phyloP scores from a whole-genome alignment of 1,140 invertebrate genomes.

The Nasonia vitripennis region DNA sequence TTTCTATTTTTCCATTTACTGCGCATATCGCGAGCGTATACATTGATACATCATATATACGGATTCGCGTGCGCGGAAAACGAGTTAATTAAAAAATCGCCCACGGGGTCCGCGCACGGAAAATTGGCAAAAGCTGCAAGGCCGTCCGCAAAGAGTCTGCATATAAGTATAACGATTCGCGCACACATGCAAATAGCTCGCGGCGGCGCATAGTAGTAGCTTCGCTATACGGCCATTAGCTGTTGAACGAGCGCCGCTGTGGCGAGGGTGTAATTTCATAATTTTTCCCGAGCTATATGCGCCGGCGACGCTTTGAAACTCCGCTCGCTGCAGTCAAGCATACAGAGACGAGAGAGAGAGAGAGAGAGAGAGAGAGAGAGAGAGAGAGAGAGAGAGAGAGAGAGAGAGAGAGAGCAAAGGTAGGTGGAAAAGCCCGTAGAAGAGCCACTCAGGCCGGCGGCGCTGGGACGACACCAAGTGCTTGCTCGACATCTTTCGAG shows the following conservation, averaged over 20 bases:
- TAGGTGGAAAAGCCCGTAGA: neutral
- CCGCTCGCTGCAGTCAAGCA: neutral
- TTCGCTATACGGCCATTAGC: neutral
- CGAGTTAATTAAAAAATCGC: neutral
- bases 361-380: no score
- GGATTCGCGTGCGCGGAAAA: neutral
- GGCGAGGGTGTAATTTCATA: conserved; percentile 24
- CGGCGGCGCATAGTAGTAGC: neutral
- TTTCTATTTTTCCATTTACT: no score
- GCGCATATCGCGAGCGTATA: no score
- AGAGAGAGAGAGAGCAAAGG: neutral
- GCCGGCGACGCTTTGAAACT: neutral
- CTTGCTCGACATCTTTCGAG: conserved; percentile 42
- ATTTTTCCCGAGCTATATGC: neutral
- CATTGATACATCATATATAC: no score
- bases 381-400: no score
- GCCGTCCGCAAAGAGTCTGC: no score
- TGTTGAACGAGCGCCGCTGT: neutral
- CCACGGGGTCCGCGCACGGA: no score
- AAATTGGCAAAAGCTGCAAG: no score
- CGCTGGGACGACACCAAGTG: neutral
- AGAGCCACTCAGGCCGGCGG: conserved; percentile 26
- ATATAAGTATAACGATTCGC: neutral
- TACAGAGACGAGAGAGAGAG: neutral
- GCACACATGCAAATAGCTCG: neutral